Conservation (phyloP, 2,797 vertebrate species). For the Danionella dracula region DNA sequence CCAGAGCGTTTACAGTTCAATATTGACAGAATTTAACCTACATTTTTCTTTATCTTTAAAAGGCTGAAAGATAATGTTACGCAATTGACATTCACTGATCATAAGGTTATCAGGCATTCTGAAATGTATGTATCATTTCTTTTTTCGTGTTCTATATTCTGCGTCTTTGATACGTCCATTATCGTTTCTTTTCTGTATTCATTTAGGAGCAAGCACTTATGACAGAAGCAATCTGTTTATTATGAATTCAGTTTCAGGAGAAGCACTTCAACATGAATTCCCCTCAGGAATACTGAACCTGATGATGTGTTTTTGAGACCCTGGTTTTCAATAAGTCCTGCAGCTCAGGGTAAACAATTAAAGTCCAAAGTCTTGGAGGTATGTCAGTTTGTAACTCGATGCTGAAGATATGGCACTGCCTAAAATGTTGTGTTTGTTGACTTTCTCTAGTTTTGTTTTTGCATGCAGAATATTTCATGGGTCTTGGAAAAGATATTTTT, state of each 20-base stretch:
- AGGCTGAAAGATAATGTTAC: constrained; percentile 35
- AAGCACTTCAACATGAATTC: constrained; percentile 45
- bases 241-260: constrained; percentile 47
- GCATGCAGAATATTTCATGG: constrained; percentile 49
- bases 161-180: constrained; percentile 9
- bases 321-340: constrained; percentile 51
- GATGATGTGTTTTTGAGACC: constrained; percentile 54
- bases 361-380: constrained; percentile 55
- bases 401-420: constrained; percentile 51
- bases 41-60: constrained; percentile 37
- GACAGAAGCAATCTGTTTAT: constrained; percentile 44
- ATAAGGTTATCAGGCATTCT: constrained; percentile 27
- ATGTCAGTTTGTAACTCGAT: constrained; percentile 51
- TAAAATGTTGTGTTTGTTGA: constrained; percentile 48
- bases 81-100: constrained; percentile 34
- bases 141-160: constrained; percentile 23
- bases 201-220: constrained; percentile 45
- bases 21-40: constrained; percentile 33
- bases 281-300: constrained; percentile 47
- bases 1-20: constrained; percentile 27
- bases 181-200: constrained; percentile 32
- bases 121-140: neutral
- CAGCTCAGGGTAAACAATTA: constrained; percentile 65
- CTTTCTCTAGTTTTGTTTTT: constrained; percentile 46
- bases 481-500: constrained; percentile 44